A percentile compares a stretch with the other conserved stretches of the same genome.
Evolutionary conservation across 2,797 vertebrate genomes (phyloP).

Genomic region (Vespertilio murinus): DNA sequence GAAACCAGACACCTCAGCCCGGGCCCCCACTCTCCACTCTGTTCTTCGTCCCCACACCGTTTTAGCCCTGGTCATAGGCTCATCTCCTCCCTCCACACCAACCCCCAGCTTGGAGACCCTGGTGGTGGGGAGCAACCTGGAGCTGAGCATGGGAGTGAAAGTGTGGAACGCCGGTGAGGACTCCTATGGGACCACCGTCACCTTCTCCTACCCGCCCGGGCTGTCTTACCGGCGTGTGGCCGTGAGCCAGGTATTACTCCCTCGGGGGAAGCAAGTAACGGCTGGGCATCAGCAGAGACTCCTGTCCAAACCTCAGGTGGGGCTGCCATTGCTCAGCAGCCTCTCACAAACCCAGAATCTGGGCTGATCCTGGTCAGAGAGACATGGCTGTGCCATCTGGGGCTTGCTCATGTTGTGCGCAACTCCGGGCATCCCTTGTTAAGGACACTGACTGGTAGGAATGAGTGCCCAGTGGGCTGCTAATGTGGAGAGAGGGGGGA

Average conservation of each 20-base stretch:
- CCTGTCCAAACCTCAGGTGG: background rate
- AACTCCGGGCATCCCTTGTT: background rate
- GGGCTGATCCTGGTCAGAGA: background rate
- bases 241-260: conserved; percentile 79
- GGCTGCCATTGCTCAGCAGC: background rate
- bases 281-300: background rate
- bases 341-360: background rate
- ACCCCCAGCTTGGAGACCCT: conserved; percentile 66
- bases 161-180: conserved; percentile 88
- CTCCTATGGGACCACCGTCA: conserved; percentile 86
- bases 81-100: background rate
- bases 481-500: background rate
- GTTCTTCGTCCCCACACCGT: background rate
- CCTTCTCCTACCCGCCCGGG: conserved; percentile 85
- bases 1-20: background rate
- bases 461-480: background rate
- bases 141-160: conserved; percentile 83
- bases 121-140: conserved; percentile 86
- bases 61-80: background rate
- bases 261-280: background rate
- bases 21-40: background rate
- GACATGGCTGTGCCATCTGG: background rate
- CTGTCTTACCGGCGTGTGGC: conserved; percentile 87
- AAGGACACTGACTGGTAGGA: background rate
- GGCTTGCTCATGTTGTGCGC: background rate